Evolutionary conservation across 1,140 invertebrate genomes (phyloP), one percentile per base, ranked within the genome.

Genomic region (Drosophila oshimai): DNA sequence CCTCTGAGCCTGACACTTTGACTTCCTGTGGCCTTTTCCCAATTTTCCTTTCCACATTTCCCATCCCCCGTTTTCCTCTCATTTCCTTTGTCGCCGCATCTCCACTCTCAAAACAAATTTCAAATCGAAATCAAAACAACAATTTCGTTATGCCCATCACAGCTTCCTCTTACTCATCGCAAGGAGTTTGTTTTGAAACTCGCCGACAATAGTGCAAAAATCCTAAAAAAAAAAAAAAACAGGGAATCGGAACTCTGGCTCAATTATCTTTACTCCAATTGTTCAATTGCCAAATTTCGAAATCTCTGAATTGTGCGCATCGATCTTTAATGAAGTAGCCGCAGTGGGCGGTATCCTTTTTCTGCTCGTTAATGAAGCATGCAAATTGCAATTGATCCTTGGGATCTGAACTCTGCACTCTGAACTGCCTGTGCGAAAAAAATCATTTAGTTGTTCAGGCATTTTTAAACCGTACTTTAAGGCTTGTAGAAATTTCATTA

Each of bases 21-120:
- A 87, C 81, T 87, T 87, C 81, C 81, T 87, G 81, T 87, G 81
- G 76, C 81, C 75, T 81, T 86, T 86, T 47, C 33, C 28, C 28
- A 26, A 6, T 39, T 12, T 17, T 7, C 34, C 15, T 31, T 26
- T 26, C 9, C 12, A 10, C 12, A 6, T 13, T 26, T 10, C 45
- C 20, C 20, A 24, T 20, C 29, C 13, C 20, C 13, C 34, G 22
- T 28, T 6, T 20, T 20, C 31, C 15, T 33, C 58, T 37, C 29
- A 17, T 26, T 22, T 26, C 70, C 41, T 12, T 33, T 61, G 54
- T 57, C 33, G 22, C 60, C 71, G 10, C 22, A 44, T 10, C 26
- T 33, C 12, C 53, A 22, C 53, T 57, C 53, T 57, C 53, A 53
- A 57, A 86, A 80, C 73, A 87, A 68, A 67, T 81, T 72, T 74